Evolutionary conservation across 2,797 vertebrate genomes (phyloP).

Genomic region (Oreochromis mossambicus): DNA sequence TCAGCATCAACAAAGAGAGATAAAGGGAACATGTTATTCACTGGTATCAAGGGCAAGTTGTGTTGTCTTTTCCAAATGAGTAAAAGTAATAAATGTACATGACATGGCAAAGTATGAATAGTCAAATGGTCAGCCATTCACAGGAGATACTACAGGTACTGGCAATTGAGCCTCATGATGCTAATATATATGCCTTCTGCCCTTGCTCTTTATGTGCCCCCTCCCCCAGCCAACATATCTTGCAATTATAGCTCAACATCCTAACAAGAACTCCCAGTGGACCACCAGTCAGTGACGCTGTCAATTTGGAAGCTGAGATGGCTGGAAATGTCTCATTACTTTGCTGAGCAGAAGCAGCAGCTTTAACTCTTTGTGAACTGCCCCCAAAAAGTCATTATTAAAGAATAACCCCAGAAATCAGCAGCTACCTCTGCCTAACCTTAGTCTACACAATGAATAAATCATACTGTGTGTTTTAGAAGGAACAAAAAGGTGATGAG

Average conservation of each 20-base stretch:
- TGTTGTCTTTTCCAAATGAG: neutral
- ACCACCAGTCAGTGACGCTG: conserved; percentile 56
- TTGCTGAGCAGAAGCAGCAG: conserved; percentile 30
- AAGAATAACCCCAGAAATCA: conserved; percentile 30
- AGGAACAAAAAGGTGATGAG: conserved; percentile 1
- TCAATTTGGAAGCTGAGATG: conserved; percentile 52
- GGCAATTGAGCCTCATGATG: neutral
- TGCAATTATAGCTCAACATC: conserved; percentile 67
- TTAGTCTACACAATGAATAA: conserved; percentile 31
- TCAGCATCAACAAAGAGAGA: neutral
- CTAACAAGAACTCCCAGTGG: conserved; percentile 67
- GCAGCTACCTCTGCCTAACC: conserved; percentile 38
- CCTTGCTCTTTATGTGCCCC: conserved; percentile 28
- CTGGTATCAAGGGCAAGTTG: conserved; percentile 3
- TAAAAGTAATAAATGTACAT: neutral
- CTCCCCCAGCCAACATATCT: conserved; percentile 28
- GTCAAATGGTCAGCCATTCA: neutral
- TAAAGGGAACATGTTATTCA: conserved; percentile 13
- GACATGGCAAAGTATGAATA: neutral
- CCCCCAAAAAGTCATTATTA: conserved; percentile 54
- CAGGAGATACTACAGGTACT: neutral
- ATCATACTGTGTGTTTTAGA: conserved; percentile 27
- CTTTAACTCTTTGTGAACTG: conserved; percentile 31
- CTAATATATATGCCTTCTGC: conserved; percentile 8
- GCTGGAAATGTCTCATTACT: conserved; percentile 69